These are phyloP conservation scores for Aleiodes sp. DNA, from an alignment of 1,140 invertebrate species.

Conservation along the genomic window DNA sequence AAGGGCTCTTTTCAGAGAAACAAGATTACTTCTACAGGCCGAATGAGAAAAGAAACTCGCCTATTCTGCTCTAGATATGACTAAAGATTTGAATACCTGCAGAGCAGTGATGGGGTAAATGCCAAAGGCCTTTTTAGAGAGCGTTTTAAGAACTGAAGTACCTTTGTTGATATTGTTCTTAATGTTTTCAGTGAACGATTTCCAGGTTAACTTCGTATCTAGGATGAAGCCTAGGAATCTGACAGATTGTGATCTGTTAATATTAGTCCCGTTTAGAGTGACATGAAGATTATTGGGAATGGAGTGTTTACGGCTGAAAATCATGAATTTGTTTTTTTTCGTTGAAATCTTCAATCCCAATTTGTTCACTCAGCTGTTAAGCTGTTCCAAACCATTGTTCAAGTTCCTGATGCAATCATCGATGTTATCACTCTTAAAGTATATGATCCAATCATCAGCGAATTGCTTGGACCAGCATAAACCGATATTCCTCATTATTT, in stretches of 20 bases:
- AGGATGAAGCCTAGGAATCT: conserved; percentile 36
- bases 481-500: neutral
- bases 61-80: conserved; percentile 34
- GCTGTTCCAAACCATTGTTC: neutral
- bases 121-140: conserved; percentile 28
- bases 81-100: conserved; percentile 34
- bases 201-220: conserved; percentile 37
- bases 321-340: conserved; percentile 27
- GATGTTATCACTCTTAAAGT: neutral
- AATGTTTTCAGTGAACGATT: conserved; percentile 24
- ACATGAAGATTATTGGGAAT: neutral
- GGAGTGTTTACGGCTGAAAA: conserved; percentile 19
- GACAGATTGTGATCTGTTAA: too few species aligned
- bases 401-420: neutral
- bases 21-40: neutral
- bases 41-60: conserved; percentile 20
- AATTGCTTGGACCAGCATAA: too few species aligned
- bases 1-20: conserved; percentile 22
- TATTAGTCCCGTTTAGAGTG: neutral
- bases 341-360: neutral
- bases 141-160: conserved; percentile 20
- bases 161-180: conserved; percentile 21
- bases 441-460: neutral
- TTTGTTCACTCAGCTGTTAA: neutral
- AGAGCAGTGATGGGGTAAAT: conserved; percentile 27